Evolutionary conservation across 2,888 invertebrate genomes (phyloP).

Genomic region (Rhamnusium bicolor): DNA sequence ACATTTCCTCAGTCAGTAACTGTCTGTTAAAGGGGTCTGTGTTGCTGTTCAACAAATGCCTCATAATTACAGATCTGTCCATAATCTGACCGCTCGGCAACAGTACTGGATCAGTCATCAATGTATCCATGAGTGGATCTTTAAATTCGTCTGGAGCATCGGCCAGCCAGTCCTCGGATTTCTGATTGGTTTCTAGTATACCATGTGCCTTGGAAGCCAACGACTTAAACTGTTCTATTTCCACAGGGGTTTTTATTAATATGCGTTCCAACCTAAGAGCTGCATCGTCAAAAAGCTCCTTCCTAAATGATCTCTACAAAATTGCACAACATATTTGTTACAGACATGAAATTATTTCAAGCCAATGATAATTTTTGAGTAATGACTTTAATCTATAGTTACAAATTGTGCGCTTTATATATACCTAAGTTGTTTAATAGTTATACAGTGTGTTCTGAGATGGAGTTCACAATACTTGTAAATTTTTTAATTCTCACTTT

Average conservation of each 20-base stretch:
- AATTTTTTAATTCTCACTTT: no score
- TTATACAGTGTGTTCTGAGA: no score
- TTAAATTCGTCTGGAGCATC: constrained; percentile 97
- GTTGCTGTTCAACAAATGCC: constrained; percentile 94
- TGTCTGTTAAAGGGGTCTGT: constrained; percentile 99
- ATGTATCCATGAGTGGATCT: constrained; percentile 97
- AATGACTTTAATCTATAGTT: no score
- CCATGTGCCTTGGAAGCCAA: constrained; percentile 85
- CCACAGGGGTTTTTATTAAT: constrained; percentile 86
- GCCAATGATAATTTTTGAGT: no score
- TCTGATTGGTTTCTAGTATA: constrained; percentile 86
- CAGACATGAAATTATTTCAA: no score
- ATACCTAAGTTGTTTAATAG: no score
- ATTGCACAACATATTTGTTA: no score
- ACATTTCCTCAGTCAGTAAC: constrained; percentile 93
- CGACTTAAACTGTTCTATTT: constrained; percentile 88
- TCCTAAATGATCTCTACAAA: constrained; percentile 90
- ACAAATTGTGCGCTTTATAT: no score
- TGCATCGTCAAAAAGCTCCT: constrained; percentile 94
- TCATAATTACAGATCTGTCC: constrained; percentile 94
- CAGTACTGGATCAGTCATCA: constrained; percentile 96
- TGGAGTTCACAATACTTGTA: no score
- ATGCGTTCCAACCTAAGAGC: constrained; percentile 86
- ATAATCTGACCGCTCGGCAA: constrained; percentile 92
- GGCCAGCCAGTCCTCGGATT: constrained; percentile 92